Conservation (phyloP, 2,113 vertebrate genomes). For the Pollachius pollachius region DNA sequence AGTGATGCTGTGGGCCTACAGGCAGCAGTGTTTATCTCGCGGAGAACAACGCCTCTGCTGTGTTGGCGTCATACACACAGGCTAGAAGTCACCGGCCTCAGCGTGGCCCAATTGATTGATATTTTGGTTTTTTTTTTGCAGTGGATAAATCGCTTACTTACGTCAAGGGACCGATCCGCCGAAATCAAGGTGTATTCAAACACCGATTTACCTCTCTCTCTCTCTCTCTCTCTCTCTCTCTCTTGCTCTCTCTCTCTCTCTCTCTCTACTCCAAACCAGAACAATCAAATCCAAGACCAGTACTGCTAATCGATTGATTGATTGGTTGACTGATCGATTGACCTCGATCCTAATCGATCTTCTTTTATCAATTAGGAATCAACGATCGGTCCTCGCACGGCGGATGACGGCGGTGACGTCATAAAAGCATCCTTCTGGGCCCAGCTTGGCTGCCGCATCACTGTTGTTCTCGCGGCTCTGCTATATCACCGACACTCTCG, state of each 20-base stretch:
- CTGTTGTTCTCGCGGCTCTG: conserved; percentile 3
- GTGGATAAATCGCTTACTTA: conserved; percentile 15
- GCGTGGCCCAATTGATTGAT: conserved; percentile 49
- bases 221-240: neutral
- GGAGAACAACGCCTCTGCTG: conserved; percentile 51
- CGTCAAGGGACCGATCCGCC: conserved; percentile 27
- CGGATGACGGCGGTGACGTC: conserved; percentile 50
- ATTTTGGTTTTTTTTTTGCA: conserved; percentile 9
- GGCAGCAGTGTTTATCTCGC: conserved; percentile 26
- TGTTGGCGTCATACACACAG: conserved; percentile 66
- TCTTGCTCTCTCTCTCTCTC: conserved; percentile 3
- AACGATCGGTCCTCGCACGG: conserved; percentile 52
- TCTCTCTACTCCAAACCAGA: conserved; percentile 1
- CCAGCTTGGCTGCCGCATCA: conserved; percentile 67
- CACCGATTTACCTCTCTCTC: neutral
- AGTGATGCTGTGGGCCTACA: too few relatives aligned
- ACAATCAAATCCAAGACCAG: conserved; percentile 24
- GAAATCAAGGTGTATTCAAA: conserved; percentile 1
- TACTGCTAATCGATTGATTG: neutral
- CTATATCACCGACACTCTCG: conserved; percentile 3
- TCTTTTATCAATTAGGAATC: conserved; percentile 37
- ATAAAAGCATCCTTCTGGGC: conserved; percentile 62
- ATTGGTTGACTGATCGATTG: neutral
- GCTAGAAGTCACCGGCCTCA: conserved; percentile 66
- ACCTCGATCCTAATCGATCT: conserved; percentile 25